A percentile compares a stretch with the other conserved stretches of the same genome.
Evolutionary conservation across 2,888 invertebrate species (phyloP).

Genomic region (Sarcophaga rosellei): DNA sequence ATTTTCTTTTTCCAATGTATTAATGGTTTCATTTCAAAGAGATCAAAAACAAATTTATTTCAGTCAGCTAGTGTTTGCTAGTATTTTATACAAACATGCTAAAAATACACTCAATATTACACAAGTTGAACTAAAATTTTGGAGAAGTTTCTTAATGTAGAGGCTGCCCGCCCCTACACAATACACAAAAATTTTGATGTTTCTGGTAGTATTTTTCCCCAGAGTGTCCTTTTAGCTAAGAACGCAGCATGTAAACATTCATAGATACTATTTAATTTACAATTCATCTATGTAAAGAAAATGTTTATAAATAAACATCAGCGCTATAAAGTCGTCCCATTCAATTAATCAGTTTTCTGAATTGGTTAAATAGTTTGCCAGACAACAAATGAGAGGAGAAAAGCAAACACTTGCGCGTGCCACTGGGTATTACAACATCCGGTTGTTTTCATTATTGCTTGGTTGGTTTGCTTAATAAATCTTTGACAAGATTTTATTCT

Average conservation of each 20-base stretch:
- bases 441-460: slow-evolving; percentile 9
- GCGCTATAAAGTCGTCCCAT: slow-evolving; percentile 13
- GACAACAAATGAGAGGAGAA: slow-evolving; percentile 19
- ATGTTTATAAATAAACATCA: neutral
- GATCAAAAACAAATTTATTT: slow-evolving; percentile 50
- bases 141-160: too few relatives aligned
- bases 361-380: slow-evolving; percentile 68
- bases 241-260: neutral
- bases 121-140: too few relatives aligned
- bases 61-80: slow-evolving; percentile 10
- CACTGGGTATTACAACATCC: slow-evolving; percentile 45
- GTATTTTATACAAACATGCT: neutral
- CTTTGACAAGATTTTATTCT: slow-evolving; percentile 13
- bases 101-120: slow-evolving; percentile 3
- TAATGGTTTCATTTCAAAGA: slow-evolving; percentile 41
- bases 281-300: slow-evolving; percentile 43
- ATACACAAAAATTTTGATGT: neutral
- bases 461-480: neutral
- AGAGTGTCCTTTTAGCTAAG: slow-evolving; percentile 42
- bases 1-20: neutral
- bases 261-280: slow-evolving; percentile 48
- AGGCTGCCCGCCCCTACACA: too few relatives aligned
- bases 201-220: slow-evolving; percentile 44
- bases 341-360: slow-evolving; percentile 67
- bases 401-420: slow-evolving; percentile 53